Evolutionary conservation across 2,797 vertebrate species (phyloP), one percentile per base, ranked within the genome.

Genomic region (Lithobates pipiens): DNA sequence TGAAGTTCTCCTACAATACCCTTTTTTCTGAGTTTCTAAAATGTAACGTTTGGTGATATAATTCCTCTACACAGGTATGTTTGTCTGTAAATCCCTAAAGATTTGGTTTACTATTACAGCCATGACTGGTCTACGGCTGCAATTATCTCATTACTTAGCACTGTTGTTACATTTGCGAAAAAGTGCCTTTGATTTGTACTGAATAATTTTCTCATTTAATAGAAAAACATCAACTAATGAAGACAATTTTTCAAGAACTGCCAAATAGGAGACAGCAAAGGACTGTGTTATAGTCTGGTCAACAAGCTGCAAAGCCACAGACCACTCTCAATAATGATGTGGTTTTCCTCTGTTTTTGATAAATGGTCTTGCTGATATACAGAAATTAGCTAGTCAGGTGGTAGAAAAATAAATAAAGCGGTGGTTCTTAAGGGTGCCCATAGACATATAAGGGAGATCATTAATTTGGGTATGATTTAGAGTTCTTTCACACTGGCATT

Each of bases 141-240:
- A 78, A 68, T 78, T 13, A 21, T 44, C 21, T 21, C 39, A 65
- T 65, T 21, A 61, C 21, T 36, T 23, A 29, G 13, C n/a, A 67
- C 27, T 25, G 65, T 67, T 67, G 11, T 29, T 29, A 65, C 61
- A 65, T 65, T 23, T 29, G 27, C 13, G 3, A 25, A 67, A 36
- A 67, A 29, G 61, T 21, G 23, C 5, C 32, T 32, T 27, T n/a
- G 50, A 63, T 46, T 36, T n/a, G n/a, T 34, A 44, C 13, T 15
- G 36, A 63, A 78, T 67, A 18, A 65, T 77, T 67, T 39, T 42
- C 36, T 67, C 63, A 78, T 78, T 68, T 67, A 63, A 61, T 65
- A 67, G 32, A 46, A 68, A 70, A 80, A 80, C 27, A 80, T 36
- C 2, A 9, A 23, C 32, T 71, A 80, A 21, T 23, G 18, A 0